These are phyloP conservation scores for Eidolon helvum DNA, from an alignment of 2,113 vertebrate genomes.

Conservation along the genomic window DNA sequence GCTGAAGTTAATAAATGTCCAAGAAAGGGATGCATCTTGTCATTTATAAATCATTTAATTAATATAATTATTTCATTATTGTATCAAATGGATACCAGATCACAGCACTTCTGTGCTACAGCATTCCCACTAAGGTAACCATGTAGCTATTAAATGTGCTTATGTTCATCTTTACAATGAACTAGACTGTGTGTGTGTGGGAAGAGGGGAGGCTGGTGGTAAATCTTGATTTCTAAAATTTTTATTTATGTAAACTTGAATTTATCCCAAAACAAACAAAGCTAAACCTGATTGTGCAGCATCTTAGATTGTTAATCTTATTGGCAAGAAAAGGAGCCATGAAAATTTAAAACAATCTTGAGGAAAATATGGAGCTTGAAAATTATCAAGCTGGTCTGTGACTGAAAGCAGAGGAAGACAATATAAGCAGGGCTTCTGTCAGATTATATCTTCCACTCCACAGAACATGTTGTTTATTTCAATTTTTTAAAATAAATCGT, in stretches of 20 bases:
- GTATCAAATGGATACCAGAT: not conserved
- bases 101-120: not conserved
- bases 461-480: not conserved
- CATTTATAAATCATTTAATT: not conserved
- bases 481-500: slow-evolving; percentile 43
- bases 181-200: no score
- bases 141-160: not conserved
- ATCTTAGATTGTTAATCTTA: not conserved
- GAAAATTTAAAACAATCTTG: not conserved
- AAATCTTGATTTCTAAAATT: not conserved
- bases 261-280: not conserved
- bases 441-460: not conserved
- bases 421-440: not conserved
- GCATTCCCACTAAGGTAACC: not conserved
- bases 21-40: not conserved
- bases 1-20: not conserved
- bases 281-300: not conserved
- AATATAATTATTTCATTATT: not conserved
- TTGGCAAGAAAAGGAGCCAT: not conserved
- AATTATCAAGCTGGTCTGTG: not conserved
- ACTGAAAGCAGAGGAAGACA: not conserved
- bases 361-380: not conserved
- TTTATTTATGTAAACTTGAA: not conserved
- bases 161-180: not conserved
- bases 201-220: not conserved